A percentile compares a stretch with the other conserved stretches of the same genome.
These are phyloP conservation scores for Vanessa cardui DNA, from an alignment of 2,888 invertebrate species.

Conservation along the genomic window DNA sequence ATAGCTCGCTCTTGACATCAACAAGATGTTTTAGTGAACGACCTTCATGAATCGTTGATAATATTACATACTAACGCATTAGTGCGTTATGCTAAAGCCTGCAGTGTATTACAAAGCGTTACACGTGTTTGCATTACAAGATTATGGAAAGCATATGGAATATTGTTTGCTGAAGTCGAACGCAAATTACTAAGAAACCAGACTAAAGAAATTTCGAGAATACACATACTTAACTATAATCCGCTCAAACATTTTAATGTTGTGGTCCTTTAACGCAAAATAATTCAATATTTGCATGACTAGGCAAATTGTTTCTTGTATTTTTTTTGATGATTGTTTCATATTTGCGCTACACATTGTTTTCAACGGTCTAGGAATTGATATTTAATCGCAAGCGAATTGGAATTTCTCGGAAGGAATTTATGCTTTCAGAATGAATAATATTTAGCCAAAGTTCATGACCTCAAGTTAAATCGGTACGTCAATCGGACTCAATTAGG, in stretches of 20 bases:
- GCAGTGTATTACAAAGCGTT: not conserved
- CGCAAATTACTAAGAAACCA: not conserved
- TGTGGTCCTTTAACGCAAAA: not conserved
- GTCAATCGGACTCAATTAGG: no score
- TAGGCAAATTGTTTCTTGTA: no score
- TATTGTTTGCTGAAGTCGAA: not conserved
- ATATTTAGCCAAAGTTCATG: no score
- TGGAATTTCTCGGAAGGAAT: no score
- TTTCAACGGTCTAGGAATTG: no score
- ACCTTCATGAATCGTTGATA: not conserved
- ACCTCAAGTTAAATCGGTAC: no score
- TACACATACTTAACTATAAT: not conserved
- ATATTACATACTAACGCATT: constrained; percentile 16
- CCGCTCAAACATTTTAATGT: not conserved
- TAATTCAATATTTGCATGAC: no score
- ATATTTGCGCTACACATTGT: no score
- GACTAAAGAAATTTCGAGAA: not conserved
- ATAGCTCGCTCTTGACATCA: constrained; percentile 34
- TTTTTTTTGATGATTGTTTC: no score
- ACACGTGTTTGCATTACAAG: no score
- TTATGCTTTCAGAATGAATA: no score
- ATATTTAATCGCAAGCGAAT: no score
- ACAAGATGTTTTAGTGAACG: constrained; percentile 9
- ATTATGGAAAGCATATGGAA: not conserved
- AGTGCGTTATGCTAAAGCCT: constrained; percentile 8